Conservation (phyloP, 1,140 invertebrate genomes). For the Augochlora pura region DNA sequence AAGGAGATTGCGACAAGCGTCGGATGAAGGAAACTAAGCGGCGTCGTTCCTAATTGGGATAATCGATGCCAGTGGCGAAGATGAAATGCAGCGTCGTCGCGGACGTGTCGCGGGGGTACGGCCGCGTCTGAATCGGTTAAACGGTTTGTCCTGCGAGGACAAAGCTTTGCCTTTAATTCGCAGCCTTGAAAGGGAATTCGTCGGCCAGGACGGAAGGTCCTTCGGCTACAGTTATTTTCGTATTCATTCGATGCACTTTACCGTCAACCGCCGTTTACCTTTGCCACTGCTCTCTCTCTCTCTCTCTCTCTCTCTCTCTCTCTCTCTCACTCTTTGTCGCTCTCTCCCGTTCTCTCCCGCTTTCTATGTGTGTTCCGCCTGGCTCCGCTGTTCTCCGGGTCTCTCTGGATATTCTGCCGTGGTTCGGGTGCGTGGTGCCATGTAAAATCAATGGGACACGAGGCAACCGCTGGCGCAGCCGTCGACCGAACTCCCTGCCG, state of each 20-base stretch:
- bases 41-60: neutral
- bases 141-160: constrained; percentile 1
- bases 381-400: neutral
- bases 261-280: neutral
- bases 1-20: no score
- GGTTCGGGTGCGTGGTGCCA: neutral
- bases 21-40: no score
- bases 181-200: constrained; percentile 15
- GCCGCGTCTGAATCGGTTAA: neutral
- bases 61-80: neutral
- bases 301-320: neutral
- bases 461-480: neutral
- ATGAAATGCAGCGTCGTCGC: neutral
- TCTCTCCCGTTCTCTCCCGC: neutral
- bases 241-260: constrained; percentile 41
- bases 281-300: constrained; percentile 5
- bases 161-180: constrained; percentile 27
- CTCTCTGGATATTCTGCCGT: neutral
- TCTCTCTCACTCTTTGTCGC: constrained; percentile 3
- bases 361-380: neutral
- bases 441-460: constrained; percentile 4
- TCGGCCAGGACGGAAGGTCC: neutral
- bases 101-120: neutral
- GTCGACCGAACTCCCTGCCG: neutral
- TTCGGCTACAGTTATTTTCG: constrained; percentile 7